Conservation (phyloP, 1,140 invertebrate species). For the Euborellia annulipes region DNA sequence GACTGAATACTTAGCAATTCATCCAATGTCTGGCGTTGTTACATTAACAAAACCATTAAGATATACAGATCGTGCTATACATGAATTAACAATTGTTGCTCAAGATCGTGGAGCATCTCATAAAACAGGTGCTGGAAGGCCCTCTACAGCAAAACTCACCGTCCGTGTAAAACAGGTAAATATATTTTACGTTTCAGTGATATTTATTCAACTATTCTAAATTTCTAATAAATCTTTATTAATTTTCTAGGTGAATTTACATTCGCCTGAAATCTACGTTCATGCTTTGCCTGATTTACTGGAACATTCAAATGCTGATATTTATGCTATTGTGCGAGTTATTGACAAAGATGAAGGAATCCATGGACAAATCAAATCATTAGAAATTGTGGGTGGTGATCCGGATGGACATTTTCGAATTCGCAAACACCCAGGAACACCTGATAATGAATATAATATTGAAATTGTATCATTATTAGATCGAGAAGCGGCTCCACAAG, state of each 20-base stretch:
- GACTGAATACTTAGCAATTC: conserved; percentile 74
- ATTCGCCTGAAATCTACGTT: conserved; percentile 67
- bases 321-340: conserved; percentile 79
- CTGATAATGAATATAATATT: conserved; percentile 51
- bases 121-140: conserved; percentile 35
- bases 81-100: conserved; percentile 64
- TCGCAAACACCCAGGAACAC: conserved; percentile 28
- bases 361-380: conserved; percentile 61
- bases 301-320: conserved; percentile 68
- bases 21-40: conserved; percentile 80
- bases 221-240: no score
- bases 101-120: conserved; percentile 61
- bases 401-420: conserved; percentile 74
- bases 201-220: no score
- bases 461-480: conserved; percentile 61
- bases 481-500: conserved; percentile 52
- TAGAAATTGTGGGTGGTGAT: conserved; percentile 82
- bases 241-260: conserved; percentile 50
- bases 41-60: conserved; percentile 64
- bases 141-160: conserved; percentile 53
- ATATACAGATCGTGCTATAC: conserved; percentile 45
- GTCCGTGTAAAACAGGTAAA: conserved; percentile 51
- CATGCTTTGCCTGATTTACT: conserved; percentile 62
- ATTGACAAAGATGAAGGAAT: conserved; percentile 65
- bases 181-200: no score